phyloP scores from a whole-genome alignment of 2,797 vertebrate genomes.

The Siniperca obscura region DNA sequence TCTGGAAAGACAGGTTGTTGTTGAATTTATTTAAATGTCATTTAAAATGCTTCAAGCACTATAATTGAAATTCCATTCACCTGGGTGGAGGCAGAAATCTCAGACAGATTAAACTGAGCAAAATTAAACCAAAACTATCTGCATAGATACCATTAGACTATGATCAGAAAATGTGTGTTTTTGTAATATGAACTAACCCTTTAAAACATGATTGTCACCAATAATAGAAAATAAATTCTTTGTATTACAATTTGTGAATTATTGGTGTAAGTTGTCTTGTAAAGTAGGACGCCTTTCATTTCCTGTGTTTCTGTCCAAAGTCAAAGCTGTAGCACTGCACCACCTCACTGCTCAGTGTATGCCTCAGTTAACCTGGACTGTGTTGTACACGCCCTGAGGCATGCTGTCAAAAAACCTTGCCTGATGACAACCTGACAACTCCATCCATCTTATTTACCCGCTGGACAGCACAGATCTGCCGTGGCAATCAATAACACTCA shows the following conservation, averaged over 20 bases:
- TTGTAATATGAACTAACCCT: neutral
- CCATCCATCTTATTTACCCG: conserved; percentile 87
- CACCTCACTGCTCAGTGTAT: conserved; percentile 50
- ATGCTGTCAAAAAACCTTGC: conserved; percentile 77
- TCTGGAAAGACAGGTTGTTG: neutral
- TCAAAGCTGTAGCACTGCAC: conserved; percentile 58
- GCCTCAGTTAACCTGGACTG: conserved; percentile 75
- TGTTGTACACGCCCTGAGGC: conserved; percentile 78
- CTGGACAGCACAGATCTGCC: conserved; percentile 78
- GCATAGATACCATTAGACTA: no score
- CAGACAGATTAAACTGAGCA: neutral
- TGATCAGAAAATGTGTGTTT: neutral
- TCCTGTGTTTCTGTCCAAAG: conserved; percentile 61
- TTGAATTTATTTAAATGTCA: neutral
- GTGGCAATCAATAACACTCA: conserved; percentile 86
- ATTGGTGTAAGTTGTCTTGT: conserved; percentile 1
- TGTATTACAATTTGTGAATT: neutral
- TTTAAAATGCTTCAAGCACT: neutral
- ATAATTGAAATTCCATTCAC: neutral
- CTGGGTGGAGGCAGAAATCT: neutral
- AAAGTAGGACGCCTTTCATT: conserved; percentile 57
- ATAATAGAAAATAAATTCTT: neutral
- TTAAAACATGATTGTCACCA: neutral
- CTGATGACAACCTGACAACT: conserved; percentile 86
- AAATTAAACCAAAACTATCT: neutral